Conservation (phyloP, 2,113 vertebrate species). For the Nesospiza acunhae region DNA sequence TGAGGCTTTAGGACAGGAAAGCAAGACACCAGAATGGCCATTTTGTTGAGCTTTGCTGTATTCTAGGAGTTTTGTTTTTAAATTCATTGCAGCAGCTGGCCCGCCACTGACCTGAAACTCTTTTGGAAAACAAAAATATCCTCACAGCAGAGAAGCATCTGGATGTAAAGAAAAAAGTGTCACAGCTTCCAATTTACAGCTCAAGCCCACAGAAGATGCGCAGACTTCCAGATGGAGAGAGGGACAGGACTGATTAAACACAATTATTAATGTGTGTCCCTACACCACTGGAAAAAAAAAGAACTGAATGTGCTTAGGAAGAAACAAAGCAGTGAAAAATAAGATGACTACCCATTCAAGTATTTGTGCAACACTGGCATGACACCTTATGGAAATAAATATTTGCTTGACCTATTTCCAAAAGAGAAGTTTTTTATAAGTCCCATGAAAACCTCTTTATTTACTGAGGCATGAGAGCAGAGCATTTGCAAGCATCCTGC, state of each 20-base stretch:
- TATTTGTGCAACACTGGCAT: background rate
- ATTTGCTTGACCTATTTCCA: slow-evolving; percentile 23
- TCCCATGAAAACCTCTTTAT: slow-evolving; percentile 15
- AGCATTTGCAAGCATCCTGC: accelerated
- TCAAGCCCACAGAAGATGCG: background rate
- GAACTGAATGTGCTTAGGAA: background rate
- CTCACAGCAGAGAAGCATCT: background rate
- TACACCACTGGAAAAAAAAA: background rate
- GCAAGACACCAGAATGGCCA: background rate
- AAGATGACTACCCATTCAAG: background rate
- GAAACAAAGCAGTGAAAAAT: background rate
- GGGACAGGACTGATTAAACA: background rate
- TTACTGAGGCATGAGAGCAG: background rate
- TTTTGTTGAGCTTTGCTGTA: background rate
- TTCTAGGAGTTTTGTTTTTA: background rate
- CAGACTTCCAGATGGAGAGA: background rate
- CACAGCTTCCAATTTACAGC: background rate
- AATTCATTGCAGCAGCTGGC: background rate
- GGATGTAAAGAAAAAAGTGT: background rate
- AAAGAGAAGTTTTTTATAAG: background rate
- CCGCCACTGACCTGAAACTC: background rate
- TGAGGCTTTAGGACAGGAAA: background rate
- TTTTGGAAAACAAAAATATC: background rate
- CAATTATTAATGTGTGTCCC: background rate
- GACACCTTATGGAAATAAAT: slow-evolving; percentile 29